Percentiles rank a stretch among this genome's conserved stretches.
Evolutionary conservation across 2,888 invertebrate species (phyloP).

Genomic region (Rhingia campestris): DNA sequence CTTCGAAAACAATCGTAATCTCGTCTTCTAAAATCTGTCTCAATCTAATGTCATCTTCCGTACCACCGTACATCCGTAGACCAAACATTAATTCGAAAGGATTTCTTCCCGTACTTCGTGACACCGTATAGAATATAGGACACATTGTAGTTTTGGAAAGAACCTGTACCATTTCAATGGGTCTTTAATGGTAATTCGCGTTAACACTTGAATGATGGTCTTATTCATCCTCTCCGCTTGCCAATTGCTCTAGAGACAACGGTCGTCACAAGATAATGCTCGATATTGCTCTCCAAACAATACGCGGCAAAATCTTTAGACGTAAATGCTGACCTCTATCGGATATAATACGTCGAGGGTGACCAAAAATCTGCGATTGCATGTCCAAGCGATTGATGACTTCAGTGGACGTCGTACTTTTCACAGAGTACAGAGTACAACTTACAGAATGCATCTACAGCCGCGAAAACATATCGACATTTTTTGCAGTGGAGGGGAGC

Average conservation of each 20-base stretch:
- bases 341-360: conserved; percentile 77
- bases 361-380: no score
- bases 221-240: conserved; percentile 46
- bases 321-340: conserved; percentile 80
- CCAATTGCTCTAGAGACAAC: conserved; percentile 44
- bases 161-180: conserved; percentile 58
- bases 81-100: conserved; percentile 68
- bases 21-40: conserved; percentile 43
- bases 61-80: conserved; percentile 48
- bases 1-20: conserved; percentile 28
- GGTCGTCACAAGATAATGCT: conserved; percentile 28
- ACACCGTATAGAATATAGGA: conserved; percentile 50
- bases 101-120: no score
- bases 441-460: no score
- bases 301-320: conserved; percentile 77
- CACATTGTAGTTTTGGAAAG: conserved; percentile 34
- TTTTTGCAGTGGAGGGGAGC: conserved; percentile 53
- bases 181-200: conserved; percentile 55
- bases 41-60: conserved; percentile 17
- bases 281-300: conserved; percentile 36
- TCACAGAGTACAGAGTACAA: no score
- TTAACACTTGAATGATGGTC: conserved; percentile 41
- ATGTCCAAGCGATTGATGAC: no score
- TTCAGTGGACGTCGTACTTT: no score
- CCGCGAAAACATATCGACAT: no score